Evolutionary conservation across 2,888 invertebrate genomes (phyloP), one percentile per base, ranked within the genome.

Genomic region (Ophonus ardosiacus): DNA sequence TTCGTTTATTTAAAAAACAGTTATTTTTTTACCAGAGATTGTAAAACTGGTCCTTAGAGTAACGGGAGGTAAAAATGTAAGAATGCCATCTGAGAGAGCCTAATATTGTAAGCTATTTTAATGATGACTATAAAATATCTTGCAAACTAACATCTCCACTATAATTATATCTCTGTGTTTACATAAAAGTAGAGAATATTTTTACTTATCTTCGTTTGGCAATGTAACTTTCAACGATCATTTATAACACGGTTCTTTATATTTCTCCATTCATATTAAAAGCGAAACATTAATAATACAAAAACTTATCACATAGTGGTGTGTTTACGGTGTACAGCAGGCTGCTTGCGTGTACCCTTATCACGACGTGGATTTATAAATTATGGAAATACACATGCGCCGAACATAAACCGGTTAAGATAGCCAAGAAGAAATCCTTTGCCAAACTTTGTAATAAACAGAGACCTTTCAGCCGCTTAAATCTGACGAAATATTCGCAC

Each of bases 341-440:
- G 63, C 63, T 24, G 76, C 61, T 83, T 61, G 83, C 83, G 83
- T 83, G 83, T 76, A 43, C 17, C 43, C 61, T 83, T 83, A 83
- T 83, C 83, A 17, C 59, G 15, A 71, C 38, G 43, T 83, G 51
- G 83, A 83, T 83, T 76, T 83, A 83, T 83, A 83, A 76, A 83
- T 83, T 83, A 83, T 83, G 76, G 83, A 83, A 83, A 83, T 83
- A 83, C 83, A 83, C 61, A 83, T 83, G 83, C 74, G 83, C 83
- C 76, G 76, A 83, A 83, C 83, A 83, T 83, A 83, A 83, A 76
- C 83, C 76, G 83, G 83, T 83, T 83, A 83, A 83, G 83, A 83
- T 83, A 83, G 31, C 24, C 51, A 13, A 31, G 40, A 71, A 17
- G 31, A 38, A 43, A 71, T 71, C 71, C 18, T 18, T 17, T 40